Percentiles rank a stretch among this genome's conserved stretches.
phyloP scores from a whole-genome alignment of 2,888 invertebrate genomes.

The Noctuana brunneofusca region DNA sequence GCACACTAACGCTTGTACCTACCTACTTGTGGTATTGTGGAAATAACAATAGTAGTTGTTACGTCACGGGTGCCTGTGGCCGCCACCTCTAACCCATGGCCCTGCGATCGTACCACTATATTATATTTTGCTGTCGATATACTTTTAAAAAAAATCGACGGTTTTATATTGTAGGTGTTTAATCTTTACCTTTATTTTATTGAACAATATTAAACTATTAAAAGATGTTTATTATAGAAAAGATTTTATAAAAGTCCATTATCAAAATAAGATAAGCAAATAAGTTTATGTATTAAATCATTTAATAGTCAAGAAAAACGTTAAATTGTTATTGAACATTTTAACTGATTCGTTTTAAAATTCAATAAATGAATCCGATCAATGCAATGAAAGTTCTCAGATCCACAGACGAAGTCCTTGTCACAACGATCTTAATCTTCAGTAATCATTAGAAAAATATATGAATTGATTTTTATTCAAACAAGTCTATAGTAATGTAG shows the following conservation, averaged over 20 bases:
- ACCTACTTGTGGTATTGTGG: constrained; percentile 16
- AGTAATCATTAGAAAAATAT: not conserved
- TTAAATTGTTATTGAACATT: no score
- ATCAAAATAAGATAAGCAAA: no score
- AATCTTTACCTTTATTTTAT: no score
- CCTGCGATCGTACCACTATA: constrained; percentile 23
- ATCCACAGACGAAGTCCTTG: not conserved
- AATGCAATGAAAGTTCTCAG: not conserved
- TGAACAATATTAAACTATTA: no score
- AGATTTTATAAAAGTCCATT: no score
- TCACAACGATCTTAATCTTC: not conserved
- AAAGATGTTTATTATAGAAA: no score
- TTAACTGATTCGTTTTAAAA: no score
- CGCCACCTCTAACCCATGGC: constrained; percentile 44
- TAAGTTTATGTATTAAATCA: no score
- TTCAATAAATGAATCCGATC: not conserved
- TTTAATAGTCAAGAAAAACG: no score
- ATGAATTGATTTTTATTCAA: constrained; percentile 15
- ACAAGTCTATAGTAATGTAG: constrained; percentile 6
- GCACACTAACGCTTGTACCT: constrained; percentile 10
- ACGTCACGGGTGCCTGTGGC: constrained; percentile 38
- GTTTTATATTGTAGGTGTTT: not conserved
- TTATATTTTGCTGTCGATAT: constrained; percentile 6
- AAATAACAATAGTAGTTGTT: constrained; percentile 33
- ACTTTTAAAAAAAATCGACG: not conserved